Evolutionary conservation across 2,797 vertebrate genomes (phyloP).

Genomic region (Telmatherina bonti): DNA sequence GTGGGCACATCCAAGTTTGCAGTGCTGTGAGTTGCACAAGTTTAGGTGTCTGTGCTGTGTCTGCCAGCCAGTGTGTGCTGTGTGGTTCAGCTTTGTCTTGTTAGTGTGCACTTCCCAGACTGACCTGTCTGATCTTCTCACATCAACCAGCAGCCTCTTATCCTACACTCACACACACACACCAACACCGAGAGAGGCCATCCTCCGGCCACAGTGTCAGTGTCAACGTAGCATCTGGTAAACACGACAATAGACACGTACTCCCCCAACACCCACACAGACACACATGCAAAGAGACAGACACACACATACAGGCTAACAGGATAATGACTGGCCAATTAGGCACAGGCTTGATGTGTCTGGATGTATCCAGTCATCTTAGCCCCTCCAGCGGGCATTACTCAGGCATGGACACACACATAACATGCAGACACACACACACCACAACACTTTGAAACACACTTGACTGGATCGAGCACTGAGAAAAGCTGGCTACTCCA

Average conservation of each 20-base stretch:
- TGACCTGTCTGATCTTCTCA: conserved; percentile 68
- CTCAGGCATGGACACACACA: conserved; percentile 69
- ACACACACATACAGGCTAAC: conserved; percentile 60
- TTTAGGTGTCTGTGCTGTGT: conserved; percentile 12
- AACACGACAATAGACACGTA: conserved; percentile 57
- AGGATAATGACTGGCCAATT: conserved; percentile 82
- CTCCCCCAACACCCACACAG: conserved; percentile 11
- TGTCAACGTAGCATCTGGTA: conserved; percentile 68
- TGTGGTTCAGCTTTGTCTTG: conserved; percentile 47
- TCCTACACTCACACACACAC: conserved; percentile 20
- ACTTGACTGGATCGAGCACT: conserved; percentile 49
- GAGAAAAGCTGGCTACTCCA: conserved; percentile 59
- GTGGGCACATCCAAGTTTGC: neutral
- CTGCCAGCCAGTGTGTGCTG: conserved; percentile 34
- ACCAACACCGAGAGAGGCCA: conserved; percentile 25
- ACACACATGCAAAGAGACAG: too few relatives aligned
- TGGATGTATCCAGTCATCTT: conserved; percentile 75
- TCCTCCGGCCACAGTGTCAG: conserved; percentile 71
- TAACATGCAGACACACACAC: conserved; percentile 35
- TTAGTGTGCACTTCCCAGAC: conserved; percentile 54
- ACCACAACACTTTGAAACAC: conserved; percentile 35
- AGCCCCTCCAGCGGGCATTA: conserved; percentile 72
- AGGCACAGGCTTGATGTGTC: conserved; percentile 78
- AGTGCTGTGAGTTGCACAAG: neutral
- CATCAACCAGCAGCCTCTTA: conserved; percentile 54